These are phyloP conservation scores for Ptychochromis oligacanthus DNA, from an alignment of 2,113 vertebrate species.

Conservation along the genomic window DNA sequence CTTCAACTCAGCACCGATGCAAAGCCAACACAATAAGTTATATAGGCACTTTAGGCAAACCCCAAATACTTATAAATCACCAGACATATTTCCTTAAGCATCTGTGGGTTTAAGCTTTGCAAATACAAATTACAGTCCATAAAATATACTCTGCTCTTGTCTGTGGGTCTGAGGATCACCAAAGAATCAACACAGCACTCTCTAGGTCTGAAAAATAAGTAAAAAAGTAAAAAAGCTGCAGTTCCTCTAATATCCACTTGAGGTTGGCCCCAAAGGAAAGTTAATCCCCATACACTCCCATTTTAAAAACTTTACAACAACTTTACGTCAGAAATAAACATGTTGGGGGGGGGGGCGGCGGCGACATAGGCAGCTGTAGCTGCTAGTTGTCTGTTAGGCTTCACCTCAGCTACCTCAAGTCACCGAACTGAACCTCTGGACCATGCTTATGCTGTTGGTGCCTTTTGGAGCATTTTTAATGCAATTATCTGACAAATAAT, in stretches of 20 bases:
- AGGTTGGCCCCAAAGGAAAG: not conserved
- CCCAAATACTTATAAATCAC: slow-evolving; percentile 29
- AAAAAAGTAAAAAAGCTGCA: not conserved
- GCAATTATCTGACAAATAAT: not conserved
- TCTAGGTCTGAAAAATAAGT: not conserved
- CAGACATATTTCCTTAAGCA: slow-evolving; percentile 20
- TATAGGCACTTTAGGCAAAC: slow-evolving; percentile 31
- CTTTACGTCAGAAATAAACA: not conserved
- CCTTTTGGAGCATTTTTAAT: not conserved
- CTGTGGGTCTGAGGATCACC: not conserved
- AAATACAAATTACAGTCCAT: slow-evolving; percentile 26
- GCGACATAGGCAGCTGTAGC: no score
- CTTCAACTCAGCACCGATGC: slow-evolving; percentile 9
- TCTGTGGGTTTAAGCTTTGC: slow-evolving; percentile 16
- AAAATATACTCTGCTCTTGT: not conserved
- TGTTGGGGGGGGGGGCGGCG: no score
- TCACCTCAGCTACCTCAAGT: not conserved
- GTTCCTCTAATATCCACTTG: not conserved
- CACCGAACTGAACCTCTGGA: not conserved
- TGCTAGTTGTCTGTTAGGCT: not conserved
- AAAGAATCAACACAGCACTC: not conserved
- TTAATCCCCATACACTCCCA: not conserved
- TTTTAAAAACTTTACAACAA: not conserved
- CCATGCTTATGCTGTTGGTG: not conserved
- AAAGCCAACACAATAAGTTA: slow-evolving; percentile 14